Base-by-base conservation (phyloP, 2,797 vertebrate species). In the Salarias fasciatus region DNA sequence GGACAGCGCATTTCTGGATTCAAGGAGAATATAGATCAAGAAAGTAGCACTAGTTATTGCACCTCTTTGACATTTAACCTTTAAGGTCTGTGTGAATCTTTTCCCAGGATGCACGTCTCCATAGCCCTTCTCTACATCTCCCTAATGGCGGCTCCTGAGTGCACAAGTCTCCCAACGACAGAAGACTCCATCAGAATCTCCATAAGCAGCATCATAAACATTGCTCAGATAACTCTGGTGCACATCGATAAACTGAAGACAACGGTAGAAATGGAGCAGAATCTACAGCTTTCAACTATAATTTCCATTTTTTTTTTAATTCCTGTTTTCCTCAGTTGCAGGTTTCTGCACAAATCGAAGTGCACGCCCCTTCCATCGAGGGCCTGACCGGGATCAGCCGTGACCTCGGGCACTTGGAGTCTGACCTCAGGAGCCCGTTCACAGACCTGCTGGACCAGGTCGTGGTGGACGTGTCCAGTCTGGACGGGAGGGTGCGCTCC, bases 401-500 rank as follows among this genome's bases (percentile, higher is more conserved):
- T 5, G 58, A 88, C 37, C 84, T 92, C 6, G 69, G 44, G 30
- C 47, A 61, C 14, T 40, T 90, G 59, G 75, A 75, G 4, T 33
- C 62, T 0, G 75, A 78, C 5, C 63, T 91, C 11, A 56, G 44
- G 47, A 75, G 38, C 46, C 51, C 57, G 2, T 13, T 36, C 13
- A 55, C 65, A 0, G 74, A 72, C 2, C 38, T 57, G 37, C 46
- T 85, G 29, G 60, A 8, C 18, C 91, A 92, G 74, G 79, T 91
- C 61, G 69, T 78, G 54, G 37, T 64, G 0, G 89, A 91, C 5
- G 54, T 92, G 5, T 84, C 86, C 67, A 76, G 72, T 61, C 9
- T 92, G 61, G 45, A 73, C 31, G 75, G 48, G 28, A 46, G 13
- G 2, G 79, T 90, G 14, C 67, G 64, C 36, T 70, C 14, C 14